A percentile compares a stretch with the other conserved stretches of the same genome.
These are phyloP conservation scores for Harpalus rubripes DNA, from an alignment of 2,888 invertebrate genomes.

Conservation along the genomic window DNA sequence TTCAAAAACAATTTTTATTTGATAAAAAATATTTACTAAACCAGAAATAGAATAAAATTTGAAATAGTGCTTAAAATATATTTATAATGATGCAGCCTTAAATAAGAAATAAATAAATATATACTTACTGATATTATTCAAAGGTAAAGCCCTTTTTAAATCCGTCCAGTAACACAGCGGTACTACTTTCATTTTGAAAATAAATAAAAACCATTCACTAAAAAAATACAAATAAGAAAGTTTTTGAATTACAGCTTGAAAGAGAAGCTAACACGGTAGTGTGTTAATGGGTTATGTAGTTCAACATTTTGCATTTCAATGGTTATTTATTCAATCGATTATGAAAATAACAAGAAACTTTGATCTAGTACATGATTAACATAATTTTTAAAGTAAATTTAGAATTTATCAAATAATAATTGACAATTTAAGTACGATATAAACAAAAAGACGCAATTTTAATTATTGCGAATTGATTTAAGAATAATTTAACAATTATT, in stretches of 20 bases:
- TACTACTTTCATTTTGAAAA: conserved; percentile 29
- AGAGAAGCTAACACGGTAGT: conserved; percentile 17
- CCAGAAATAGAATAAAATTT: neutral
- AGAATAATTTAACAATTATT: conserved; percentile 48
- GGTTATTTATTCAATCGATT: conserved; percentile 54
- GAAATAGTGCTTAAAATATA: conserved; percentile 30
- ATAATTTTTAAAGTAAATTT: conserved; percentile 51
- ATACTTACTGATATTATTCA: conserved; percentile 48
- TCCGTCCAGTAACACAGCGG: conserved; percentile 46
- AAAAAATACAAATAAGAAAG: conserved; percentile 49
- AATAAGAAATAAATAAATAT: conserved; percentile 36
- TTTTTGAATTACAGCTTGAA: conserved; percentile 52
- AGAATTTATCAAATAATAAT: conserved; percentile 41
- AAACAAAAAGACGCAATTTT: conserved; percentile 36
- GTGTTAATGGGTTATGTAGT: conserved; percentile 51
- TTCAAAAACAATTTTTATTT: conserved; percentile 54
- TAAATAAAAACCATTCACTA: conserved; percentile 50
- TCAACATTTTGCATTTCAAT: conserved; percentile 35
- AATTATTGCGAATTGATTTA: conserved; percentile 25
- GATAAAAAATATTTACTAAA: neutral
- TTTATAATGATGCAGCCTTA: conserved; percentile 1
- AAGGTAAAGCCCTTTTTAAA: conserved; percentile 37
- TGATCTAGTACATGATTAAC: conserved; percentile 47
- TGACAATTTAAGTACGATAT: conserved; percentile 52
- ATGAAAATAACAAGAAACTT: conserved; percentile 56